Percentiles rank a stretch among this genome's conserved stretches.
phyloP scores from a whole-genome alignment of 53 echinoderm and acorn worm species.

The Astropecten irregularis region DNA sequence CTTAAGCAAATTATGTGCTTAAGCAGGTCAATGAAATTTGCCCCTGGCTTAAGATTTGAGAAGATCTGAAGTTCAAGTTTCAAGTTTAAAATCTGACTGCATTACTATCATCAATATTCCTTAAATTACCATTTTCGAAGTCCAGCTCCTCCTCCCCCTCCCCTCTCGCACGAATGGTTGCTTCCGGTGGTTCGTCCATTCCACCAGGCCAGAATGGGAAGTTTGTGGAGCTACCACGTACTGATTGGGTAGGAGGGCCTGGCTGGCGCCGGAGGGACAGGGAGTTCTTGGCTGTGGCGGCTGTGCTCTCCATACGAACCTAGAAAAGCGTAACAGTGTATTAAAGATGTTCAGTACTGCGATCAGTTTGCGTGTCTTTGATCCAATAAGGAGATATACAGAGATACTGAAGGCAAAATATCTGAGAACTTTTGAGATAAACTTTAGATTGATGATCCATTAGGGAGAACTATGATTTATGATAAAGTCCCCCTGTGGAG shows the following conservation, averaged over 20 bases:
- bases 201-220: constrained; percentile 98
- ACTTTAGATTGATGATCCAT: too few relatives aligned
- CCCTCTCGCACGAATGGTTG: constrained; percentile 32
- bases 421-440: too few relatives aligned
- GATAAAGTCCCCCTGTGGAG: too few relatives aligned
- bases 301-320: constrained; percentile 72
- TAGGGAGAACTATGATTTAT: too few relatives aligned
- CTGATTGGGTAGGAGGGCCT: constrained; percentile 85
- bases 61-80: too few relatives aligned
- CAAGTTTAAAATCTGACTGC: too few relatives aligned
- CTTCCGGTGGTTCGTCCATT: constrained; percentile 71
- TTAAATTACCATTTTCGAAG: constrained; percentile 52
- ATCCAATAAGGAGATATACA: neutral
- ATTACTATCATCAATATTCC: too few relatives aligned
- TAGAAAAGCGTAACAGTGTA: neutral
- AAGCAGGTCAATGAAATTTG: too few relatives aligned
- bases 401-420: too few relatives aligned
- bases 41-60: too few relatives aligned
- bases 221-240: constrained; percentile 91
- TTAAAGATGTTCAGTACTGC: neutral
- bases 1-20: too few relatives aligned
- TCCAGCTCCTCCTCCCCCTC: constrained; percentile 36
- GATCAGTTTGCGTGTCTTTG: neutral
- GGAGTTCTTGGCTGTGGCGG: constrained; percentile 90
- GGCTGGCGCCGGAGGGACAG: constrained; percentile 86